Evolutionary conservation across 2,113 vertebrate genomes (phyloP).

Genomic region (Lepidothrix coronata): DNA sequence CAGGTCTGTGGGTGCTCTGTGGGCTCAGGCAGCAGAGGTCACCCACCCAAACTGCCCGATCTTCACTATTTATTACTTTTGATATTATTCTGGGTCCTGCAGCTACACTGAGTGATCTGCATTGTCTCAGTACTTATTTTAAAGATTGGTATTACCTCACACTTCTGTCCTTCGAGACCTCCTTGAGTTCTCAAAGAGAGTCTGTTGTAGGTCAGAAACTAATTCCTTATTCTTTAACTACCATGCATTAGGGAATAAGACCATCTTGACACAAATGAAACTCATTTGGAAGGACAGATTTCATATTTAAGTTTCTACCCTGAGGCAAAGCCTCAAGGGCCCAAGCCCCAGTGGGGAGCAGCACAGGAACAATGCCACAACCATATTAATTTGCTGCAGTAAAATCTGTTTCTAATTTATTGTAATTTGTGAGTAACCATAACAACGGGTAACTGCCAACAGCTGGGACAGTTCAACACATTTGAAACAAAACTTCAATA

Average conservation of each 20-base stretch:
- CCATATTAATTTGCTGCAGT: neutral
- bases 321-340: neutral
- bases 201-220: neutral
- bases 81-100: neutral
- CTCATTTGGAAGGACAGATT: neutral
- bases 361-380: neutral
- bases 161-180: neutral
- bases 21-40: neutral
- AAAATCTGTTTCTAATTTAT: slow-evolving; percentile 45
- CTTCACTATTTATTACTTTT: neutral
- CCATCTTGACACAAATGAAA: neutral
- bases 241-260: neutral
- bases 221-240: neutral
- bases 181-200: neutral
- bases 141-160: neutral
- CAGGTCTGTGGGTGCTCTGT: accelerated
- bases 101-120: neutral
- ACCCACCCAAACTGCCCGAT: neutral
- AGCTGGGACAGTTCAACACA: slow-evolving; percentile 28
- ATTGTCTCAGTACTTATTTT: neutral
- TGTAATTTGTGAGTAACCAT: neutral
- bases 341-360: neutral
- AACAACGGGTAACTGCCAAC: neutral
- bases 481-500: neutral
- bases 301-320: neutral